Evolutionary conservation across 2,113 vertebrate genomes (phyloP), one percentile per base, ranked within the genome.

Genomic region (Psilopogon haemacephalus): DNA sequence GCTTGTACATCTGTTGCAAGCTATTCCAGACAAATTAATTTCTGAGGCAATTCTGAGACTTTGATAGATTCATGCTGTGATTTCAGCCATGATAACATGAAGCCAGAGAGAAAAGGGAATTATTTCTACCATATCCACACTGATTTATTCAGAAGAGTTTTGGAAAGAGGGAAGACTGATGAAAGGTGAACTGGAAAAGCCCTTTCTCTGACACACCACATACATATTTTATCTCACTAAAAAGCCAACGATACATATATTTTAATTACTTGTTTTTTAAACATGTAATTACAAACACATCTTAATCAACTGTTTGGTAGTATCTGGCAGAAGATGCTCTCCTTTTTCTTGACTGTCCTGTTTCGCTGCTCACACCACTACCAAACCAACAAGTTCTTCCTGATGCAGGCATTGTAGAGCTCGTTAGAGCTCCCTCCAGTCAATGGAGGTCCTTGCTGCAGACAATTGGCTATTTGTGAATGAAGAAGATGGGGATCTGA

Each of bases 391-490:
- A 76, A 56, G 17, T 59, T 9, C 5, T 62, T 85, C 44, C 46
- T 55, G 27, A 77, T 27, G 50, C 5, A 64, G 27, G 1, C 15
- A 46, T n/a, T 0, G 0, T 2, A 3, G 28, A 7, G 5, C 6
- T 76, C 24, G 55, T 58, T 35, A 55, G 46, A 62, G 20, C 15
- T 67, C 11, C 15, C 11, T 44, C 11, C 24, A 69, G 48, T 15
- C 46, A 58, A 0, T 6, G 3, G 13, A 73, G 2, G 3, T 46
- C 37, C 9, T n/a, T 73, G 21, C 40, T 32, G 4, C 4, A 68
- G 33, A 5, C 11, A 17, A 1, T 14, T 74, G 7, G 28, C 52
- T 40, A 3, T 21, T 24, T 67, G 12, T 59, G 21, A 19, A 30
- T 1, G 0, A 23, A 12, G 24, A 30, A 59, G 38, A 12, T 44